Conservation (phyloP, 2,113 vertebrate species). For the Anarrhichthys ocellatus region DNA sequence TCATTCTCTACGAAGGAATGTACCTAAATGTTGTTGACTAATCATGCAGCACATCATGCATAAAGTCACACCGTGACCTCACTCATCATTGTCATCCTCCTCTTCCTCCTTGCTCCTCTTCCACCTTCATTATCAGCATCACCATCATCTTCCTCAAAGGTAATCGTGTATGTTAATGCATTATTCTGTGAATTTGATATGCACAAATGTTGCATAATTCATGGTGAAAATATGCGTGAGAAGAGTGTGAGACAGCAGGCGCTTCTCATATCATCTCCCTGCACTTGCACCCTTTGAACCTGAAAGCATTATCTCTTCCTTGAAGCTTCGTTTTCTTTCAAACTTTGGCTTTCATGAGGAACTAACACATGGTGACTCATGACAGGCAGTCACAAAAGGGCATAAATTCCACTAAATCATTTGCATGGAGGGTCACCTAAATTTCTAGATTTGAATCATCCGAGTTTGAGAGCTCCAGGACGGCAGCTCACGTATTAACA, state of each 20-base stretch:
- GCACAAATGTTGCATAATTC: slow-evolving; percentile 13
- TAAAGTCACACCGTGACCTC: slow-evolving; percentile 57
- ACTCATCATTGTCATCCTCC: slow-evolving; percentile 26
- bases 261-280: neutral
- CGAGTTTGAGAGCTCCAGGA: slow-evolving; percentile 17
- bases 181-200: slow-evolving; percentile 3
- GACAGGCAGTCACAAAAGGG: slow-evolving; percentile 32
- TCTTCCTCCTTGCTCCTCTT: slow-evolving; percentile 4
- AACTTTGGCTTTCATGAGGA: slow-evolving; percentile 25
- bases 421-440: slow-evolving; percentile 9
- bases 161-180: neutral
- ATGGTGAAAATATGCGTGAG: neutral
- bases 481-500: slow-evolving; percentile 15
- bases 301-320: slow-evolving; percentile 12
- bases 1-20: slow-evolving; percentile 12
- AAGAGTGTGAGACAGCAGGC: neutral
- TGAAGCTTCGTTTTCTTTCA: slow-evolving; percentile 31
- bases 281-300: slow-evolving; percentile 6
- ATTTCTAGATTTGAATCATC: slow-evolving; percentile 44
- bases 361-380: slow-evolving; percentile 50
- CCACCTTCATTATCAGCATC: slow-evolving; percentile 22
- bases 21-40: slow-evolving; percentile 6
- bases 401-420: slow-evolving; percentile 19
- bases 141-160: slow-evolving; percentile 10
- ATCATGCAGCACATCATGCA: slow-evolving; percentile 30